A percentile compares a stretch with the other conserved stretches of the same genome.
These are phyloP conservation scores for Teleiodes luculella DNA, from an alignment of 2,888 invertebrate genomes.

Conservation along the genomic window DNA sequence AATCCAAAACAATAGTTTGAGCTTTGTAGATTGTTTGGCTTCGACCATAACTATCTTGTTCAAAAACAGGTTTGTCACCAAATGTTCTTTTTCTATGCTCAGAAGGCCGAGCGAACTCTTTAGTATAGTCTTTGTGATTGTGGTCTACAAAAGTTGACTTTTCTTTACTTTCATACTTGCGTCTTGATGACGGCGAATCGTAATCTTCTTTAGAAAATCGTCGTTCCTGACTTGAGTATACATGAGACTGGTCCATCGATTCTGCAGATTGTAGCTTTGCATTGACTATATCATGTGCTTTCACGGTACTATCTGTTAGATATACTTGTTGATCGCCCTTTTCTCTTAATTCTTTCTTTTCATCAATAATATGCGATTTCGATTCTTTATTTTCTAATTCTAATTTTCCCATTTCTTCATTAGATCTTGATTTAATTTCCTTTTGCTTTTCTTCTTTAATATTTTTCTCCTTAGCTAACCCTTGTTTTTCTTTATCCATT, in stretches of 20 bases:
- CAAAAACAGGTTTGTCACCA: slow-evolving; percentile 29
- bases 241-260: background rate
- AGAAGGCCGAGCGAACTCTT: slow-evolving; percentile 53
- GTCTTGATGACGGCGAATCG: slow-evolving; percentile 28
- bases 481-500: slow-evolving; percentile 17
- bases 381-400: background rate
- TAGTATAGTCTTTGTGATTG: slow-evolving; percentile 47
- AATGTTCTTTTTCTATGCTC: slow-evolving; percentile 46
- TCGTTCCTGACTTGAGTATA: background rate
- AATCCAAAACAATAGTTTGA: slow-evolving; percentile 43
- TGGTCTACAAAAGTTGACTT: slow-evolving; percentile 45
- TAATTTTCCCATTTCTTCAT: no score
- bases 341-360: background rate
- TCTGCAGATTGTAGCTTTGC: background rate
- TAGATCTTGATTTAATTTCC: no score
- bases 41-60: slow-evolving; percentile 30
- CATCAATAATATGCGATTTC: background rate
- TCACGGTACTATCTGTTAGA: background rate
- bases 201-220: slow-evolving; percentile 43
- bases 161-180: slow-evolving; percentile 32
- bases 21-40: slow-evolving; percentile 47
- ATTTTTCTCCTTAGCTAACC: background rate
- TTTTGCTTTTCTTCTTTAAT: background rate
- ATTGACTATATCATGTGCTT: background rate
- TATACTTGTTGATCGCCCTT: background rate